These are phyloP conservation scores for Dipodomys ordii DNA, from an alignment of 2,113 vertebrate genomes.

Conservation along the genomic window DNA sequence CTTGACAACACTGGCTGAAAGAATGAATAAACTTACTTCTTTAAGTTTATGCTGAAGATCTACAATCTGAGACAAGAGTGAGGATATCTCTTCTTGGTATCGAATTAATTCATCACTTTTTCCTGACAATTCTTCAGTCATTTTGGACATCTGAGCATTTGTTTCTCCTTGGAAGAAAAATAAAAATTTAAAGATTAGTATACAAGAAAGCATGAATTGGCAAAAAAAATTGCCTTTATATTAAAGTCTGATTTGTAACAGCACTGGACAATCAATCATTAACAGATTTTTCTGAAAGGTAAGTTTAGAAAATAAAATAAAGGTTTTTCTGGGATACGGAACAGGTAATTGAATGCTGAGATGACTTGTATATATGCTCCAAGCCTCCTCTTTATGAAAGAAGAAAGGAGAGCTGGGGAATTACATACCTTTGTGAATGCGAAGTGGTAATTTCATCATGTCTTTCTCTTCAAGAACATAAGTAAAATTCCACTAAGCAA, in stretches of 20 bases:
- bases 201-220: not conserved
- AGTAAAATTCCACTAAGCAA: conserved; percentile 37
- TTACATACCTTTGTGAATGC: not conserved
- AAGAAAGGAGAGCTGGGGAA: not conserved
- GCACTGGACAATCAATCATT: not conserved
- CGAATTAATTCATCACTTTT: conserved; percentile 94
- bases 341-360: conserved; percentile 1
- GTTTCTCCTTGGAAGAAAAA: conserved; percentile 91
- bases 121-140: conserved; percentile 93
- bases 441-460: not conserved
- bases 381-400: conserved; percentile 42
- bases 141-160: conserved; percentile 94
- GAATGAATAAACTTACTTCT: conserved; percentile 86
- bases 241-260: conserved; percentile 11
- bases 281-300: conserved; percentile 35
- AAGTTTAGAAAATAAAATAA: conserved; percentile 11
- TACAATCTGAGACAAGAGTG: conserved; percentile 96
- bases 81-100: conserved; percentile 97
- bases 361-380: not conserved
- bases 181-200: not conserved
- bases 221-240: not conserved
- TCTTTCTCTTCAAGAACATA: not conserved
- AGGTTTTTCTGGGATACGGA: conserved; percentile 18
- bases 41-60: conserved; percentile 96
- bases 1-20: not conserved